A percentile compares a stretch with the other conserved stretches of the same genome.
Evolutionary conservation across 2,888 invertebrate species (phyloP).

Genomic region (Acrobasis consociella): DNA sequence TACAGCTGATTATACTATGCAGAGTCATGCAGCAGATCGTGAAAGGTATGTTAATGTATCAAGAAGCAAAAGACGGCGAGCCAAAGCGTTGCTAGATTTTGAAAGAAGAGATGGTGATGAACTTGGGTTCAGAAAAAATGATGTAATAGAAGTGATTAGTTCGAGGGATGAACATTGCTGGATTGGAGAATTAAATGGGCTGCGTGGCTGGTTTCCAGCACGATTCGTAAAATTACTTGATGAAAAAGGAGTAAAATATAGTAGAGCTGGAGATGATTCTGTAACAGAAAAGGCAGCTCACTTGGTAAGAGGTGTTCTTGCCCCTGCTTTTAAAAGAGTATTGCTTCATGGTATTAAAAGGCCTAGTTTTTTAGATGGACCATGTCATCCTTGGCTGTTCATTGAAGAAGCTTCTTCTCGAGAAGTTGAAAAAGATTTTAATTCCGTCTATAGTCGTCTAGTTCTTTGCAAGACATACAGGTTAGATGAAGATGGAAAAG

Average conservation of each 20-base stretch:
- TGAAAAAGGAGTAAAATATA: slow-evolving; percentile 90
- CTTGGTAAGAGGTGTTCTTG: slow-evolving; percentile 95
- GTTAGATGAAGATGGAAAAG: slow-evolving; percentile 99
- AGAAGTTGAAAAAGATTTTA: slow-evolving; percentile 98
- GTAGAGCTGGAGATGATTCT: slow-evolving; percentile 97
- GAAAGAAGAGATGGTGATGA: slow-evolving; percentile 99
- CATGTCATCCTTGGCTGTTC: slow-evolving; percentile 99
- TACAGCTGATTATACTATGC: slow-evolving; percentile 97
- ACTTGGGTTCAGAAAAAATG: slow-evolving; percentile 98
- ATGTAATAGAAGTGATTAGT: slow-evolving; percentile 98
- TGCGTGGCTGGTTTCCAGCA: slow-evolving; percentile 98
- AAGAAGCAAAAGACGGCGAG: slow-evolving; percentile 92
- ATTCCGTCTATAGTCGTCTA: slow-evolving; percentile 97
- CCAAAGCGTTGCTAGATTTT: slow-evolving; percentile 98
- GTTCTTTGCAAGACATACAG: slow-evolving; percentile 99
- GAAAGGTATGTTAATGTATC: slow-evolving; percentile 97
- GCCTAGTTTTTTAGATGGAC: slow-evolving; percentile 94
- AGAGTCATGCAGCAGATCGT: slow-evolving; percentile 96
- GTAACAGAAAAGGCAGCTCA: slow-evolving; percentile 98
- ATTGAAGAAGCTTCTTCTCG: slow-evolving; percentile 98
- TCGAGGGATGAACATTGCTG: slow-evolving; percentile 99
- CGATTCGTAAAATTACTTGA: slow-evolving; percentile 98
- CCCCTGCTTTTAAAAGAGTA: slow-evolving; percentile 96
- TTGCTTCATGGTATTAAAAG: slow-evolving; percentile 97
- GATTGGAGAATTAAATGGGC: slow-evolving; percentile 98